Base-by-base conservation (phyloP, 1,140 invertebrate species). In the Temnothorax curvispinosus region DNA sequence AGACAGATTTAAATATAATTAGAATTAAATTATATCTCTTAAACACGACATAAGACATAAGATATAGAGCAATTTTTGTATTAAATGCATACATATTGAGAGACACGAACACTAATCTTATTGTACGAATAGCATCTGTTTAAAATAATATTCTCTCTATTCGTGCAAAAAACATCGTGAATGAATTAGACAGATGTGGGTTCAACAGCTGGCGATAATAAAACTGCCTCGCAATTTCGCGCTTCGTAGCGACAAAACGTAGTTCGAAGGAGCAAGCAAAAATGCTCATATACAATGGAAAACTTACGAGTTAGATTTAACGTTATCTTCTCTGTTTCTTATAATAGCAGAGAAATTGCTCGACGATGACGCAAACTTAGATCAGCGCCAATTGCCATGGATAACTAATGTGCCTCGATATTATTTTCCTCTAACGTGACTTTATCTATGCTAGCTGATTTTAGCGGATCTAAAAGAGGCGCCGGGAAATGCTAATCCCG, bases 401-500 rank as follows among this genome's bases (percentile, higher is more conserved):
- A n/a, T 32, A 77, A 32, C 9, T 77, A 64, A n/a, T 4, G 27
- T 9, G n/a, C 8, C 13, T 32, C 32, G 35, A 50, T 47, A 18
- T 58, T 62, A 44, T 21, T 6, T 9, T 8, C 15, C 58, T 44
- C 15, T 60, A 27, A 44, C n/a, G 27, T 9, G 15, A 5, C 15
- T 54, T 38, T 41, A 44, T 44, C 18, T 15, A 13, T 41, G 15
- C 21, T 18, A 32, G 5, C 13, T 44, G 13, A 35, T 52, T 27
- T 27, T 56, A 62, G 13, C 32, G 18, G 18, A 69, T 38, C 7
- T 50, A 7, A 52, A 67, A 67, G 50, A 11, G 27, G 13, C 62
- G 62, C 41, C 56, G n/a, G 35, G 35, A 69, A 81, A 81, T 81
- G 35, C n/a, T 69, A 81, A 81, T 71, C 35, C 60, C 4, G 35